Conservation (phyloP, 2,113 vertebrate species). For the Fulmarus glacialis region DNA sequence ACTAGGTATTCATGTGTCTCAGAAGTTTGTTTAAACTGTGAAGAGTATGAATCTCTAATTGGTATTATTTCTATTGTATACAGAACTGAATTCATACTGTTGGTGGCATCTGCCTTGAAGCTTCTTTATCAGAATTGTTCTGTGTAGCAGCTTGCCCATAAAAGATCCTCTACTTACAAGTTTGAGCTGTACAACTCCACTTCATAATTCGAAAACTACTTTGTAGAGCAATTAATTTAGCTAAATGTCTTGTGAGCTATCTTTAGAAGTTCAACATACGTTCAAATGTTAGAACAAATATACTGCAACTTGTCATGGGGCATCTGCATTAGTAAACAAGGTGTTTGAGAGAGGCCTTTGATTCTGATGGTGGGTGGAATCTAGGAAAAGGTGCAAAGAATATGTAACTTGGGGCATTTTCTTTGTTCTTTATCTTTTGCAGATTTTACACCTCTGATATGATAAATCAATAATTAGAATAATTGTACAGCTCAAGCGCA, state of each 20-base stretch:
- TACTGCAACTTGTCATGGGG: not conserved
- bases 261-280: not conserved
- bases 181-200: not conserved
- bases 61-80: not conserved
- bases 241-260: not conserved
- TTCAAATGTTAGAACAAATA: slow-evolving; percentile 20
- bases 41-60: not conserved
- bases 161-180: not conserved
- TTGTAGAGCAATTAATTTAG: not conserved
- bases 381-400: not conserved
- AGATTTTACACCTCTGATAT: not conserved
- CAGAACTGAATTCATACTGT: not conserved
- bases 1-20: not conserved
- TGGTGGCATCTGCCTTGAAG: not conserved
- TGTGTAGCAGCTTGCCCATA: not conserved
- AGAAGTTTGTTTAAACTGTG: not conserved
- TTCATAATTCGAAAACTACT: not conserved
- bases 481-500: slow-evolving; percentile 23
- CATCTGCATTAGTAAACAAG: not conserved
- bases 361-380: not conserved
- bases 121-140: not conserved
- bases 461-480: slow-evolving; percentile 25
- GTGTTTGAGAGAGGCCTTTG: not conserved
- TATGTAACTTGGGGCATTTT: not conserved
- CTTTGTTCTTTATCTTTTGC: slow-evolving; percentile 11